These are phyloP conservation scores for Pseudolycoriella hygida DNA, from an alignment of 2,888 invertebrate genomes.

Conservation along the genomic window DNA sequence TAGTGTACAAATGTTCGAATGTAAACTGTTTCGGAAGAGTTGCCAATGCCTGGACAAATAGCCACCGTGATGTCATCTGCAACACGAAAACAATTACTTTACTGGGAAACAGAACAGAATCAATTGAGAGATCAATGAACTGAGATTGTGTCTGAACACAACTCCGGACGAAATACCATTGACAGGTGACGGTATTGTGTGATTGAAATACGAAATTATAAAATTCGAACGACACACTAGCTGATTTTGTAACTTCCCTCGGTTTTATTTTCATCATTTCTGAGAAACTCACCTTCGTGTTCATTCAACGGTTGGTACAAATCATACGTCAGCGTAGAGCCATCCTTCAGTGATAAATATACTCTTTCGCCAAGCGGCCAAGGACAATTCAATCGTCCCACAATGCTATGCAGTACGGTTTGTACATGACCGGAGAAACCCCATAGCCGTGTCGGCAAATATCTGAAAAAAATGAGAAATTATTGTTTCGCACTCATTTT, in stretches of 20 bases:
- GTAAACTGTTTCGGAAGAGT: slow-evolving; percentile 87
- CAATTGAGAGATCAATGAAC: no score
- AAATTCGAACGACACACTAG: not conserved
- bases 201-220: no score
- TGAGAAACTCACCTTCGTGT: slow-evolving; percentile 41
- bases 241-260: not conserved
- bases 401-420: slow-evolving; percentile 77
- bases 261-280: no score
- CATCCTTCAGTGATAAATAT: slow-evolving; percentile 57
- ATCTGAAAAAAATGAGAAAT: slow-evolving; percentile 33
- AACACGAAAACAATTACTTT: no score
- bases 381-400: slow-evolving; percentile 73
- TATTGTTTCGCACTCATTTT: no score
- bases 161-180: no score
- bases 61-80: slow-evolving; percentile 75
- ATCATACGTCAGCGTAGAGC: slow-evolving; percentile 83
- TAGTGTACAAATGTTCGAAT: slow-evolving; percentile 85
- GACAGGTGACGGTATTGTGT: no score
- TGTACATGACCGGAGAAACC: slow-evolving; percentile 92
- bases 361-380: slow-evolving; percentile 76
- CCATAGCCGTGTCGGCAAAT: slow-evolving; percentile 79
- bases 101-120: slow-evolving; percentile 7
- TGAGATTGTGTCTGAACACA: no score
- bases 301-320: slow-evolving; percentile 67
- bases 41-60: slow-evolving; percentile 84